Conservation (phyloP, 2,888 invertebrate species). For the Hypselothyrea guttata region DNA sequence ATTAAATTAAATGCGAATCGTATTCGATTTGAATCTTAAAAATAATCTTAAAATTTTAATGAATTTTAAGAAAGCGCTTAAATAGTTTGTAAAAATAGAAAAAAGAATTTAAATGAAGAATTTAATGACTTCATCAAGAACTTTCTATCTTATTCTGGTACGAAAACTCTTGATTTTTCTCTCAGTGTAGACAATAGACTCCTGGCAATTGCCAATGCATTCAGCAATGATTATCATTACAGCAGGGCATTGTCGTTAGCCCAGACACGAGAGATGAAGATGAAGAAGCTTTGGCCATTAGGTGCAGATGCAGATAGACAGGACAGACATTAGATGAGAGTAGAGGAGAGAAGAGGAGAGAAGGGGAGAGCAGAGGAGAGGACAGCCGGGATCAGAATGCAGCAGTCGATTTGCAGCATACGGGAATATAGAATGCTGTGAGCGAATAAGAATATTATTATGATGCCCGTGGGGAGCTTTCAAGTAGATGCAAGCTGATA, state of each 20-base stretch:
- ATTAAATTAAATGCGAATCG: no score
- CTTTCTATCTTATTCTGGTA: no score
- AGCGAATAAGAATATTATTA: constrained; percentile 23
- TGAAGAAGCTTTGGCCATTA: constrained; percentile 36
- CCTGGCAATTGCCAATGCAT: constrained; percentile 56
- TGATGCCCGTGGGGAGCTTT: constrained; percentile 19
- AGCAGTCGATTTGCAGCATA: constrained; percentile 49
- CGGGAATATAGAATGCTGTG: constrained; percentile 19
- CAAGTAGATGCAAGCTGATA: constrained; percentile 8
- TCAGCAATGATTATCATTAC: constrained; percentile 65
- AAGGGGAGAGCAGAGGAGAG: constrained; percentile 11
- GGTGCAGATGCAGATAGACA: constrained; percentile 29
- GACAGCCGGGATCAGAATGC: not conserved
- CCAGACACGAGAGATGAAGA: constrained; percentile 17
- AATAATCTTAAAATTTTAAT: no score
- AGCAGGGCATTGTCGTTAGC: constrained; percentile 52
- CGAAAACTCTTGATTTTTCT: no score
- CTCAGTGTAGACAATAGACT: constrained; percentile 37
- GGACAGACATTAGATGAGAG: constrained; percentile 4
- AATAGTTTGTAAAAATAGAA: no score
- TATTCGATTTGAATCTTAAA: no score
- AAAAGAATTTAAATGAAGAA: no score
- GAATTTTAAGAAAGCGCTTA: no score
- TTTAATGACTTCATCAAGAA: no score
- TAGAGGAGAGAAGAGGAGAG: constrained; percentile 9